Evolutionary conservation across 1,140 invertebrate genomes (phyloP), one percentile per base, ranked within the genome.

Genomic region (Pogonus chalceus): DNA sequence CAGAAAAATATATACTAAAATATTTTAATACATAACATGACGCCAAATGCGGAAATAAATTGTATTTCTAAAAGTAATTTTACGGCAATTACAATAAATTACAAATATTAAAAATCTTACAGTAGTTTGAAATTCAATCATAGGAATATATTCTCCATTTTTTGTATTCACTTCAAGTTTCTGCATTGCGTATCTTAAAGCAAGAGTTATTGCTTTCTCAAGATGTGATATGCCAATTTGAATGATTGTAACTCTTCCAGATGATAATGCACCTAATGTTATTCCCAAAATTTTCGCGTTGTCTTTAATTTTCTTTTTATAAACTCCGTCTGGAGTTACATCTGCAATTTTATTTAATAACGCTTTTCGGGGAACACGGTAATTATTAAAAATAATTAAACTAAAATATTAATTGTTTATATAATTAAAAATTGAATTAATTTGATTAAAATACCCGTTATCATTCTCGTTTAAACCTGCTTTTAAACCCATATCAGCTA

Each of bases 121-220:
- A 71, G 90, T 90, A 48, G 91, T 72, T 68, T 90, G 90, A 74
- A 97, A 97, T 69, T 96, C 92, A 51, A 98, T 72, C 46, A 96
- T 84, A 22, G 92, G 82, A 50, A 86, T 76, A 75, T 96, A 91
- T 49, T 76, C 74, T n/a, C n/a, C n/a, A n/a, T n/a, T n/a, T 53
- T 76, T 75, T 66, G 74, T 67, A 10, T 80, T 72, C 3, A 83
- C 82, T 2, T 90, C 90, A 72, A 96, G 95, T 69, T 80, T 85
- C 37, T 94, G 75, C 0, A 88, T 85, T 2, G 90, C 88, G 74
- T 98, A 97, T 39, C 95, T 78, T 16, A 95, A 76, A 0, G 92
- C 90, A 58, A 97, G 94, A 0, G 84, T 78, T 1, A 95, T 68
- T 9, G 84, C 87, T 56, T 84, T 76, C 26, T 78, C 76, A 24